Evolutionary conservation across 2,797 vertebrate species (phyloP).

Genomic region (Oreochromis mossambicus): DNA sequence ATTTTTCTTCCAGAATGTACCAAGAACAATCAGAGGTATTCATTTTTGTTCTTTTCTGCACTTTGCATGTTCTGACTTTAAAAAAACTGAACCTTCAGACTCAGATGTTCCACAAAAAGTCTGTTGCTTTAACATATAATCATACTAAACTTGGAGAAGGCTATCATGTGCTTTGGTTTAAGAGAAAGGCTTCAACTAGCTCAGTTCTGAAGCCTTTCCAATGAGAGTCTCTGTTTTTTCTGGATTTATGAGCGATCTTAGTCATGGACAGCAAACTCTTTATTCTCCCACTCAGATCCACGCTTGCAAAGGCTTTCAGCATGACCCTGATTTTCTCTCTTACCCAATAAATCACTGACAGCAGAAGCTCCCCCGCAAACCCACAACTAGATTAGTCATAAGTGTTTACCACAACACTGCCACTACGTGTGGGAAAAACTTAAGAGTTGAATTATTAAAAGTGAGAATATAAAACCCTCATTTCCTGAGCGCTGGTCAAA

Average conservation of each 20-base stretch:
- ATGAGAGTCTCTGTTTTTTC: not conserved
- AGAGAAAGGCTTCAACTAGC: not conserved
- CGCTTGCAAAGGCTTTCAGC: not conserved
- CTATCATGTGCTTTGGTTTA: not conserved
- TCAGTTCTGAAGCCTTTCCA: not conserved
- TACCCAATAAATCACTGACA: not conserved
- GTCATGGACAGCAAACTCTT: not conserved
- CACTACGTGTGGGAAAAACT: not conserved
- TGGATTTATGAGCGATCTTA: not conserved
- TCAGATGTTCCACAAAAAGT: not conserved
- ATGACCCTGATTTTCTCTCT: not conserved
- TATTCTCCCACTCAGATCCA: not conserved
- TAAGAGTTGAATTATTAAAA: not conserved
- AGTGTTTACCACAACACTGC: not conserved
- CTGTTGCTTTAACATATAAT: not conserved
- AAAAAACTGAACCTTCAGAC: not conserved
- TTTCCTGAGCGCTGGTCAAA: not conserved
- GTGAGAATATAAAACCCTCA: not conserved
- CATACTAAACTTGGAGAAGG: not conserved
- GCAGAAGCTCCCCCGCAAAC: not conserved
- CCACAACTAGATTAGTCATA: not conserved
- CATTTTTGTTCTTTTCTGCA: not conserved
- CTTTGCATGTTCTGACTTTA: not conserved
- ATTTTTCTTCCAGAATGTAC: not conserved
- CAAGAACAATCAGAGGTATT: rapidly evolving